Percentiles rank a stretch among this genome's conserved stretches.
Evolutionary conservation across 2,888 invertebrate species (phyloP).

Genomic region (Acanthosepion lycidas): DNA sequence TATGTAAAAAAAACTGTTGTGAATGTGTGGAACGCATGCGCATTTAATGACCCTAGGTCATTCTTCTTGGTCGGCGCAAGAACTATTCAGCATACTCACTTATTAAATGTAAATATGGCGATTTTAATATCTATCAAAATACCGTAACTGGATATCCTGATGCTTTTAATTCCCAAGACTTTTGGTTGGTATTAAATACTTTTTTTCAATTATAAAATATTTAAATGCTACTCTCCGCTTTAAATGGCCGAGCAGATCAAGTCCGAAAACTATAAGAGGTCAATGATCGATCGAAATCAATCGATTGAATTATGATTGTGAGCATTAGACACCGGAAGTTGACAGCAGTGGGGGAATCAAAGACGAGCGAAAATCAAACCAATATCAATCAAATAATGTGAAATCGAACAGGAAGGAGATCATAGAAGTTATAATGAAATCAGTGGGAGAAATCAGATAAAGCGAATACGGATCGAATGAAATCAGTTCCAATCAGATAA

Average conservation of each 20-base stretch:
- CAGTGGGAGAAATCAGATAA: background rate
- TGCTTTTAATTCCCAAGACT: too few relatives aligned
- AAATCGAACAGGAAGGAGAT: background rate
- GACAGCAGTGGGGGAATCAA: background rate
- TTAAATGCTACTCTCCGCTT: background rate
- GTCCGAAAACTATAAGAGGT: background rate
- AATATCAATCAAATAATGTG: background rate
- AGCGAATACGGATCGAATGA: background rate
- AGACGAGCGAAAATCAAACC: background rate
- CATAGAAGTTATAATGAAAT: background rate
- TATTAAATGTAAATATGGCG: too few relatives aligned
- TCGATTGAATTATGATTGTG: background rate
- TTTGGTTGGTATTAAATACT: too few relatives aligned
- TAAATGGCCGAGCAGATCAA: background rate
- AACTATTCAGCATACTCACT: too few relatives aligned
- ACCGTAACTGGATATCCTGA: too few relatives aligned
- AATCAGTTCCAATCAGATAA: slow-evolving; percentile 33
- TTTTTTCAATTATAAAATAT: too few relatives aligned
- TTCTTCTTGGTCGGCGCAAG: too few relatives aligned
- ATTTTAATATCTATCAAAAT: too few relatives aligned
- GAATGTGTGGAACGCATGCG: too few relatives aligned
- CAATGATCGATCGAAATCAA: background rate
- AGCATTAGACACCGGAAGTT: background rate
- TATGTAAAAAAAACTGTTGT: too few relatives aligned
- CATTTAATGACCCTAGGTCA: too few relatives aligned